These are phyloP conservation scores for Erebia palarica DNA, from an alignment of 2,888 invertebrate species.

Conservation along the genomic window DNA sequence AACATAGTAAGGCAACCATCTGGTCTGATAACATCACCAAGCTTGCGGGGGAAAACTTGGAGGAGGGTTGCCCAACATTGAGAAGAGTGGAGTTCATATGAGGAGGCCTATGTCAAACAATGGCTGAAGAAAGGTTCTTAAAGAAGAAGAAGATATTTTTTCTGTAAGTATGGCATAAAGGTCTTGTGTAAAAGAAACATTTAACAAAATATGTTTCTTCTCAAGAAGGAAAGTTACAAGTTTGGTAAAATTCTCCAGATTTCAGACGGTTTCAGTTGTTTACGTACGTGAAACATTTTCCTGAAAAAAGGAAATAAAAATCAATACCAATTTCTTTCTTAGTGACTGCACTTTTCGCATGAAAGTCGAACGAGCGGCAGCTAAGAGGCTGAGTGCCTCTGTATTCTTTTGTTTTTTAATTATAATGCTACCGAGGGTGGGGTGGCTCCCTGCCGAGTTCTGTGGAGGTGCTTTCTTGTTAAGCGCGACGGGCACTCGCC, in stretches of 20 bases:
- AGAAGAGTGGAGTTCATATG: no score
- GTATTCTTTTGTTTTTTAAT: conserved; percentile 83
- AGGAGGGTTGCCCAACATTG: no score
- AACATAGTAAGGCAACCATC: no score
- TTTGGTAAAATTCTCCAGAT: background rate
- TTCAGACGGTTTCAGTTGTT: background rate
- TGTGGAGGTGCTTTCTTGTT: conserved; percentile 80
- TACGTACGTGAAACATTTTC: conserved; percentile 19
- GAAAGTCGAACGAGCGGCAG: conserved; percentile 66
- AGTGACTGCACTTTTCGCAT: conserved; percentile 74
- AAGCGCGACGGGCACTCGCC: conserved; percentile 68
- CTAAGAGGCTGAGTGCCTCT: conserved; percentile 77
- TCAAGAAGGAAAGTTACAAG: background rate
- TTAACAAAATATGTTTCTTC: background rate
- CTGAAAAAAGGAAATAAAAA: conserved; percentile 35
- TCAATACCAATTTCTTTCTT: conserved; percentile 45
- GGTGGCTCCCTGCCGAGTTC: conserved; percentile 66
- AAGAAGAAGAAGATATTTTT: no score
- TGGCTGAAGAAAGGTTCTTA: no score
- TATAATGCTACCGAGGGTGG: conserved; percentile 73
- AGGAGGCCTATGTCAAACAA: no score
- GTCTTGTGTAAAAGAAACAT: no score
- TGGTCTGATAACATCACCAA: no score
- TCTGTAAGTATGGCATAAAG: no score
- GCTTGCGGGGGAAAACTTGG: no score